Evolutionary conservation across 2,888 invertebrate genomes (phyloP).

Genomic region (Azorinus chamasolen): DNA sequence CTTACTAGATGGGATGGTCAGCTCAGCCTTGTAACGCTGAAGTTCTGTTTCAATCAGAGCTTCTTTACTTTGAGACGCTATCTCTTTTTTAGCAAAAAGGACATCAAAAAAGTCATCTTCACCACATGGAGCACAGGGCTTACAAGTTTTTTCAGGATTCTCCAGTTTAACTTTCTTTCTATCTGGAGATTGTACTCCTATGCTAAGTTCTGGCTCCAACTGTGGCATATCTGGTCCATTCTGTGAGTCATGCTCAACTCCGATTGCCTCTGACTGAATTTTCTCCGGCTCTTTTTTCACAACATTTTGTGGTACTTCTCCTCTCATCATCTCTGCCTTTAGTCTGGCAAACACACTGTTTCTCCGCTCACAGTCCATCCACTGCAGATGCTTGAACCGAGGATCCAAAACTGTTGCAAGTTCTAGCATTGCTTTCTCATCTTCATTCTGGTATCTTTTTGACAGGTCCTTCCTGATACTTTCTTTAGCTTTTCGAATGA

Average conservation of each 20-base stretch:
- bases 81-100: conserved; percentile 12
- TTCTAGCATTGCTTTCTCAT: conserved; percentile 6
- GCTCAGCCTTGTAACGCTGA: conserved; percentile 5
- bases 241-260: too few species aligned
- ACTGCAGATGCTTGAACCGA: conserved; percentile 5
- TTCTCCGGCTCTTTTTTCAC: too few species aligned
- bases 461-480: background rate
- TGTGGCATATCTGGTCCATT: too few species aligned
- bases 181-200: too few species aligned
- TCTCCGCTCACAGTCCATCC: conserved; percentile 8
- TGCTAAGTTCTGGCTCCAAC: too few species aligned
- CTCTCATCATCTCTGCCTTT: conserved; percentile 6
- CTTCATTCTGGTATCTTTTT: conserved; percentile 12
- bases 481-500: conserved; percentile 11
- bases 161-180: too few species aligned
- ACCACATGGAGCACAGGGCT: background rate
- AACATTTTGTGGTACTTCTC: background rate
- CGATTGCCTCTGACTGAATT: too few species aligned
- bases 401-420: conserved; percentile 7
- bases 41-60: conserved; percentile 1
- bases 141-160: background rate
- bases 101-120: conserved; percentile 16
- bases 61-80: background rate
- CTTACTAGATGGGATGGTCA: too few species aligned
- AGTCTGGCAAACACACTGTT: background rate